Evolutionary conservation across 2,888 invertebrate genomes (phyloP).

Genomic region (Nemotelus pantherinus): DNA sequence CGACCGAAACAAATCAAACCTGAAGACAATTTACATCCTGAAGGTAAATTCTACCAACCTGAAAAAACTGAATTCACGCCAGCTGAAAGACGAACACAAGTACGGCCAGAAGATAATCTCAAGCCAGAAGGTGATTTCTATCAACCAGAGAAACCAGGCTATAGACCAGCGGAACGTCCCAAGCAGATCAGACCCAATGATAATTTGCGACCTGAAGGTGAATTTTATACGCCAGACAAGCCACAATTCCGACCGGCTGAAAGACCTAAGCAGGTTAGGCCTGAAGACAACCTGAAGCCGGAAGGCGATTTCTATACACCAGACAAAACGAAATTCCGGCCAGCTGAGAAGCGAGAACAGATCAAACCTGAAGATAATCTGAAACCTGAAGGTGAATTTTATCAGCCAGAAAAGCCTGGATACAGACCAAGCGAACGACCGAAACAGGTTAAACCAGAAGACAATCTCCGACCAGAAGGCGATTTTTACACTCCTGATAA

Average conservation of each 20-base stretch:
- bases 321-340: too few species aligned
- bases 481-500: too few species aligned
- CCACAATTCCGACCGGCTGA: constrained; percentile 68
- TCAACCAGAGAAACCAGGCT: constrained; percentile 56
- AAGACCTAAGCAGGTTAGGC: constrained; percentile 67
- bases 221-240: constrained; percentile 66
- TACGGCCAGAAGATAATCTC: constrained; percentile 68
- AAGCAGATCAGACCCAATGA: constrained; percentile 65
- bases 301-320: too few species aligned
- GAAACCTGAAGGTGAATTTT: too few species aligned
- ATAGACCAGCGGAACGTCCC: constrained; percentile 66
- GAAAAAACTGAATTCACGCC: constrained; percentile 63
- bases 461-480: too few species aligned
- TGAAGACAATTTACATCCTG: constrained; percentile 67
- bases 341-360: too few species aligned
- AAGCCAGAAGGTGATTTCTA: constrained; percentile 69
- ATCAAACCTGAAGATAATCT: too few species aligned
- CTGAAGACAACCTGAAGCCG: constrained; percentile 45
- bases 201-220: constrained; percentile 70
- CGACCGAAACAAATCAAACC: constrained; percentile 61
- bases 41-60: constrained; percentile 68
- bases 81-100: constrained; percentile 65
- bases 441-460: too few species aligned
- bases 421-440: too few species aligned
- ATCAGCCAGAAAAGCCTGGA: too few species aligned